Evolutionary conservation across 2,797 vertebrate genomes (phyloP), one percentile per base, ranked within the genome.

Genomic region (Labeo calbasu): DNA sequence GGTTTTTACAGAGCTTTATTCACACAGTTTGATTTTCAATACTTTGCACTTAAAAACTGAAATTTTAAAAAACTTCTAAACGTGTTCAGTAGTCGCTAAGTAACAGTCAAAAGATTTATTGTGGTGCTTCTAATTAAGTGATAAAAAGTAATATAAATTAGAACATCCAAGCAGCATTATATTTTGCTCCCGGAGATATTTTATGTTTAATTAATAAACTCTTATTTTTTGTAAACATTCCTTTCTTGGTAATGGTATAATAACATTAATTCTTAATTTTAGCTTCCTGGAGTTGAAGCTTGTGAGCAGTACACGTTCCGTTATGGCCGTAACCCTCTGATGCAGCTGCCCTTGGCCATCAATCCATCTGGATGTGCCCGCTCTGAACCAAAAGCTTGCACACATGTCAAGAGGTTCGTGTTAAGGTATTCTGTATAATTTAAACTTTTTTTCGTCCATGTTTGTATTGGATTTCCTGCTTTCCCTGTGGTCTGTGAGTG

Each of bases 371-470:
- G 98, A 85, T 97, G 96, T 0, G 97, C 98, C 87, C 97, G 98
- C 19, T 97, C 97, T 0, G 97, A 99, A 90, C 96, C 97, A 84
- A 98, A 97, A 91, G 96, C 95, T 92, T 94, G 91, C 91, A 94
- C 95, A 91, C 97, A 99, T 93, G 93, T 95, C 95, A 99, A 99
- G 96, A 99, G 98, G 98, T 99, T 95, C 92, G 96, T 96, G 94
- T 96, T 96, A 95, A 97, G 95, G 95, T 96, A 96, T 89, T 96
- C 94, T 95, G 91, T 88, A 63, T 75, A 76, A 85, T 92, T 95
- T 95, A 93, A 92, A 57, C 36, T 76, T 69, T 65, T 77, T 81
- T 63, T 61, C 63, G 13, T 65, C 13, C 36, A 13, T 81, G 51
- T 72, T 81, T 79, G n/a, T 59, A 25, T 50, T 75, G 25, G 66